Base-by-base conservation (phyloP, 1,140 invertebrate species). In the Papilio helenus region DNA sequence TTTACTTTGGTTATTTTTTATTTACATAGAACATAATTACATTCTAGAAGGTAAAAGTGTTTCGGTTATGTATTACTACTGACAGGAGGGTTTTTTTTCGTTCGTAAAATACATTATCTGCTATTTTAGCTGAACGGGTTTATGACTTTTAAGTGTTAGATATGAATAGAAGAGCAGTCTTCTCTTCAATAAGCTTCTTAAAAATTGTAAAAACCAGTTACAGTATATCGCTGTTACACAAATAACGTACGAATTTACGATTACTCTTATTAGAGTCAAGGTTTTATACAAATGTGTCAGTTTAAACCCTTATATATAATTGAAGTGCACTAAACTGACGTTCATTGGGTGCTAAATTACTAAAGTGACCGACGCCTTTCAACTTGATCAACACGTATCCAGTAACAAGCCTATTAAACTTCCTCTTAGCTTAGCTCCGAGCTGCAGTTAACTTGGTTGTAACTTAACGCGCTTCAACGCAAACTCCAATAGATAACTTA, bases 351-450 rank as follows among this genome's bases (percentile, higher is more conserved):
- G 26, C 14, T 29, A 14, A 68, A 68, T 29, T 68, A 68, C 61
- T 68, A 68, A 68, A 68, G 14, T 68, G 61, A 29, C 61, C 61
- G 61, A 5, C 26, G 26, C 23, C 61, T 16, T 68, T 68, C 26
- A 29, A 68, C 61, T 68, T 16, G 61, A 68, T 68, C 61, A 68
- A 68, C 61, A 68, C 61, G 23, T 65, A 65, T 65, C 61, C 61
- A 26, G 26, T 65, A 65, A 65, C 61, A 65, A 65, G 61, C 23
- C 61, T 65, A 65, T 65, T 29, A 65, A 65, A 65, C 61, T 65
- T 65, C 23, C 61, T 29, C 61, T 65, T 65, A 65, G 12, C 23
- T 16, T 65, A 34, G 61, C 23, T 65, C 23, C 12, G 61, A 61
- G n/a, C 20, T 65, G 61, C 61, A 29, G 12, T 65, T 65, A 65